Conservation (phyloP, 2,888 invertebrate species). For the Drosophila leonis region DNA sequence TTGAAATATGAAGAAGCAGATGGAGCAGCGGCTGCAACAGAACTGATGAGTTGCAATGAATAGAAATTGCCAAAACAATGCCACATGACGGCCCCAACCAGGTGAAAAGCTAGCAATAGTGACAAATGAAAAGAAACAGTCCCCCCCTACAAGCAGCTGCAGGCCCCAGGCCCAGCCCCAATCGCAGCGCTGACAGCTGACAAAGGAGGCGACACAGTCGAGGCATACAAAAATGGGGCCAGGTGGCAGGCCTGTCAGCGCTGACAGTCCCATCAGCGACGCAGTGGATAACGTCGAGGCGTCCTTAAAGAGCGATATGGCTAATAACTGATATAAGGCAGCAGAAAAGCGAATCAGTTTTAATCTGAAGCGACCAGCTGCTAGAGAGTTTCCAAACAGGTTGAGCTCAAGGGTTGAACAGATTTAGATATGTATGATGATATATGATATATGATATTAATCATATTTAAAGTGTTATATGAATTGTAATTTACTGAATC, state of each 20-base stretch:
- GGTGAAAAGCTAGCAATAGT: slow-evolving; percentile 21
- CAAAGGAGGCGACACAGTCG: slow-evolving; percentile 31
- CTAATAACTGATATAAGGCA: not conserved
- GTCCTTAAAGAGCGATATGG: not conserved
- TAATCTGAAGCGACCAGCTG: not conserved
- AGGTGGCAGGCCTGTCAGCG: slow-evolving; percentile 36
- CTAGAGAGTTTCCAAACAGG: too few relatives aligned
- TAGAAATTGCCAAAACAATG: slow-evolving; percentile 57
- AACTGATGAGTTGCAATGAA: slow-evolving; percentile 61
- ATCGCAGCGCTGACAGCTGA: slow-evolving; percentile 38
- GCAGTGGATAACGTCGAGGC: slow-evolving; percentile 3
- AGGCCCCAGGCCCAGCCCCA: not conserved
- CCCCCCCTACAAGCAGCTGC: not conserved
- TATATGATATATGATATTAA: too few relatives aligned
- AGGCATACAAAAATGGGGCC: slow-evolving; percentile 9
- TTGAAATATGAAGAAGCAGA: slow-evolving; percentile 42
- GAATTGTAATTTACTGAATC: too few relatives aligned
- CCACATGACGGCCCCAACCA: slow-evolving; percentile 24
- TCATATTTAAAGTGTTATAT: too few relatives aligned
- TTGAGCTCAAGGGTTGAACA: too few relatives aligned
- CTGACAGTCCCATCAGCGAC: slow-evolving; percentile 39
- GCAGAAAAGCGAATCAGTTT: not conserved
- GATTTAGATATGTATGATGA: too few relatives aligned
- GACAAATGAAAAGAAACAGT: not conserved
- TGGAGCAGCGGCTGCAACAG: slow-evolving; percentile 14